Conservation (phyloP, 2,888 invertebrate genomes). For the Phragmatobia fuliginosa region DNA sequence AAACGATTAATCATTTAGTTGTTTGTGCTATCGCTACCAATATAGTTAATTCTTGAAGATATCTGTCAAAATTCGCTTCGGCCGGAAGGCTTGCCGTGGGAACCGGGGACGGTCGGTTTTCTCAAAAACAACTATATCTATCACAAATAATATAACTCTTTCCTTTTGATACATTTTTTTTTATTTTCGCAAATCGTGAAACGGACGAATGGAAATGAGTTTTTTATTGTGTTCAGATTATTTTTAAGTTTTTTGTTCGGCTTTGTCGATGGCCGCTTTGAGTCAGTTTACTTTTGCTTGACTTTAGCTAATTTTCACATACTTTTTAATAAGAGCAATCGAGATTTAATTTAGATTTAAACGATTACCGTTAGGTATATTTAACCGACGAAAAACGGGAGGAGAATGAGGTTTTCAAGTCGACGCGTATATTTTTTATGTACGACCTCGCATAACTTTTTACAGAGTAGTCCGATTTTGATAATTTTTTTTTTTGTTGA, state of each 20-base stretch:
- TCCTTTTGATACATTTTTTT: conserved; percentile 62
- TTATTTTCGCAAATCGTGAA: conserved; percentile 56
- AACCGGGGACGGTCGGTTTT: conserved; percentile 76
- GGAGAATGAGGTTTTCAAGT: too few species aligned
- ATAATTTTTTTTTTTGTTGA: too few species aligned
- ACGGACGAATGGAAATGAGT: conserved; percentile 50
- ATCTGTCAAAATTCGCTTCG: conserved; percentile 86
- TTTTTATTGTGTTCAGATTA: conserved; percentile 30
- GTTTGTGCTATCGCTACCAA: conserved; percentile 71
- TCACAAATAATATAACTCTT: conserved; percentile 69
- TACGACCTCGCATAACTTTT: too few species aligned
- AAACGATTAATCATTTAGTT: conserved; percentile 49
- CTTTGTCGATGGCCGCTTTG: conserved; percentile 4
- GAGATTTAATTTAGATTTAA: not conserved
- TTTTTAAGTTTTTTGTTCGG: conserved; percentile 23
- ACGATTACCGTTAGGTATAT: not conserved
- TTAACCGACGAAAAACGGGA: too few species aligned
- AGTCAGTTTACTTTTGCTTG: not conserved
- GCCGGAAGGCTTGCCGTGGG: conserved; percentile 83
- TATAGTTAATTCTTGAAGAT: conserved; percentile 74
- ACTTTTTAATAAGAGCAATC: not conserved
- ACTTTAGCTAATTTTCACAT: not conserved
- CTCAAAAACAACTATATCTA: conserved; percentile 81
- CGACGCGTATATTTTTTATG: too few species aligned
- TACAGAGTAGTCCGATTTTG: too few species aligned